phyloP scores from a whole-genome alignment of 2,797 vertebrate genomes.

The Carcharodon carcharias region DNA sequence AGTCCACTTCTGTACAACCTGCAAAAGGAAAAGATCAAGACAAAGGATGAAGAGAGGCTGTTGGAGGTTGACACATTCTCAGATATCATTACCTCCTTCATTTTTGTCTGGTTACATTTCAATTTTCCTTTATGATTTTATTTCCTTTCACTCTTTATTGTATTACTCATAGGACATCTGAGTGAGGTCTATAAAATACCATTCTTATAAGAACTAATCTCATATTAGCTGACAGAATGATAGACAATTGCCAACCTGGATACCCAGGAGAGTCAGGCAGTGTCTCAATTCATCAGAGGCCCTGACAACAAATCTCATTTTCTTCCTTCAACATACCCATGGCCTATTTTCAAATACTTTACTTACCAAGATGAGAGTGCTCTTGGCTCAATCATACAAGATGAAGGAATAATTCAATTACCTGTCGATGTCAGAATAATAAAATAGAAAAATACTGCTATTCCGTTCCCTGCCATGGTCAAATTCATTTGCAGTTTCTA shows the following conservation, averaged over 20 bases:
- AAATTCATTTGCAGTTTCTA: neutral
- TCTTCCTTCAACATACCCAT: neutral
- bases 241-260: neutral
- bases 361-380: neutral
- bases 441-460: neutral
- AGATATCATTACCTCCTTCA: neutral
- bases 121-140: neutral
- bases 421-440: neutral
- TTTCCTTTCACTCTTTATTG: neutral
- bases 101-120: neutral
- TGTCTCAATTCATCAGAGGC: neutral
- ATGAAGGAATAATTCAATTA: neutral
- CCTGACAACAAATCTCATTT: neutral
- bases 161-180: neutral
- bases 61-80: neutral
- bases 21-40: neutral
- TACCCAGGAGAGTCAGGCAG: neutral
- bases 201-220: neutral
- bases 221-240: constrained; percentile 12
- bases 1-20: neutral
- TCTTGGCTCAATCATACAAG: neutral
- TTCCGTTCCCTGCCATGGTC: neutral
- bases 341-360: neutral
- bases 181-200: neutral
- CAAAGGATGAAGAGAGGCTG: neutral